phyloP scores from a whole-genome alignment of 2,888 invertebrate genomes.

The Temnothorax rugatulus region DNA sequence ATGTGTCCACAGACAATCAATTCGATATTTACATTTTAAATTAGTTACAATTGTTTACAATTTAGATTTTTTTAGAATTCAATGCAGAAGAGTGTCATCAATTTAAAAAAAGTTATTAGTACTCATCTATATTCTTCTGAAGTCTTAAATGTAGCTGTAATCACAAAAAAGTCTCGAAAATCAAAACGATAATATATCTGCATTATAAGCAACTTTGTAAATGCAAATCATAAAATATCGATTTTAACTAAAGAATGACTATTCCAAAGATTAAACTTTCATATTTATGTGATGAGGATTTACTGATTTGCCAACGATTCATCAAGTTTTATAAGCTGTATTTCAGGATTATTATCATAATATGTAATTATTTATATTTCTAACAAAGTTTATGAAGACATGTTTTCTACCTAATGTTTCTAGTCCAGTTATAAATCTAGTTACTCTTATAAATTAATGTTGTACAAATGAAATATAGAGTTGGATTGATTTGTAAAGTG shows the following conservation, averaged over 20 bases:
- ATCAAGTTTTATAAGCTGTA: neutral
- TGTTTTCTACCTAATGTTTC: no score
- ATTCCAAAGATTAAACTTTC: neutral
- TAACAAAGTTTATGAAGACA: neutral
- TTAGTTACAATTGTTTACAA: neutral
- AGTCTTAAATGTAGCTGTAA: neutral
- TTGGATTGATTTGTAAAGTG: no score
- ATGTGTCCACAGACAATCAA: neutral
- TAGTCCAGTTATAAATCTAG: no score
- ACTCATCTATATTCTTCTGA: neutral
- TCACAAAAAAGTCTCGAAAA: neutral
- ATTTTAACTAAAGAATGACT: neutral
- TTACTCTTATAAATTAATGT: no score
- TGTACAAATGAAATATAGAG: no score
- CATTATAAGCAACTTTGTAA: neutral
- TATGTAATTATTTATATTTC: neutral
- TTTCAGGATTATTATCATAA: neutral
- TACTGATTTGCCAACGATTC: neutral
- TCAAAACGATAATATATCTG: neutral
- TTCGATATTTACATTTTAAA: neutral
- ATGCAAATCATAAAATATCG: neutral
- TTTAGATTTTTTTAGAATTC: neutral
- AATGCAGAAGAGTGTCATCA: neutral
- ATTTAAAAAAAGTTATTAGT: neutral
- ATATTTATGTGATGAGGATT: neutral